These are phyloP conservation scores for Ophion slaviceki DNA, from an alignment of 2,888 invertebrate genomes.

Conservation along the genomic window DNA sequence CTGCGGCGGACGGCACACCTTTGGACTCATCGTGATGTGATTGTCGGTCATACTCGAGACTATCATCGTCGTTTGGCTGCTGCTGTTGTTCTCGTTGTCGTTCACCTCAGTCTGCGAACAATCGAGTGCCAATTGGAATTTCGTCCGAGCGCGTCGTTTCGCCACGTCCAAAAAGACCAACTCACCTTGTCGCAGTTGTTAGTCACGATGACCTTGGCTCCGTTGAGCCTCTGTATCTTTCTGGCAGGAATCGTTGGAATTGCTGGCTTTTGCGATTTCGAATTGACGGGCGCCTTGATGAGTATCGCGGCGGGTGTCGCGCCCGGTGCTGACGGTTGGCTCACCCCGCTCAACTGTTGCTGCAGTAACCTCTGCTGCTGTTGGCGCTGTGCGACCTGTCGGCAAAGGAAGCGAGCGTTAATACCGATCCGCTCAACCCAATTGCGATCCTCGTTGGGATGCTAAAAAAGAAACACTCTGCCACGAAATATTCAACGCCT, in stretches of 20 bases:
- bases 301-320: constrained; percentile 77
- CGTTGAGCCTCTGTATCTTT: constrained; percentile 82
- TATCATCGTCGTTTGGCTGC: constrained; percentile 66
- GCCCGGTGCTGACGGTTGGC: constrained; percentile 75
- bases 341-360: constrained; percentile 83
- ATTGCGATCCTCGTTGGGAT: background rate
- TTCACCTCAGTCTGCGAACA: constrained; percentile 78
- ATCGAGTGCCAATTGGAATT: background rate
- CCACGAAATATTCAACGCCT: constrained; percentile 20
- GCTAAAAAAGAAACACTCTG: constrained; percentile 16
- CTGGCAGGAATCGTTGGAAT: constrained; percentile 80
- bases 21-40: constrained; percentile 77
- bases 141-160: background rate
- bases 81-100: constrained; percentile 76
- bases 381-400: constrained; percentile 88
- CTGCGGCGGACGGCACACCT: constrained; percentile 83
- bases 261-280: constrained; percentile 79
- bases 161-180: background rate
- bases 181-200: constrained; percentile 82
- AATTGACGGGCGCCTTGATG: constrained; percentile 77
- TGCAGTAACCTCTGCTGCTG: constrained; percentile 86
- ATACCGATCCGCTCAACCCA: constrained; percentile 5
- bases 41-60: constrained; percentile 77
- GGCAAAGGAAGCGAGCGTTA: constrained; percentile 28
- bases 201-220: constrained; percentile 81